These are phyloP conservation scores for Neoitamus cyanurus DNA, from an alignment of 2,888 invertebrate genomes.

Conservation along the genomic window DNA sequence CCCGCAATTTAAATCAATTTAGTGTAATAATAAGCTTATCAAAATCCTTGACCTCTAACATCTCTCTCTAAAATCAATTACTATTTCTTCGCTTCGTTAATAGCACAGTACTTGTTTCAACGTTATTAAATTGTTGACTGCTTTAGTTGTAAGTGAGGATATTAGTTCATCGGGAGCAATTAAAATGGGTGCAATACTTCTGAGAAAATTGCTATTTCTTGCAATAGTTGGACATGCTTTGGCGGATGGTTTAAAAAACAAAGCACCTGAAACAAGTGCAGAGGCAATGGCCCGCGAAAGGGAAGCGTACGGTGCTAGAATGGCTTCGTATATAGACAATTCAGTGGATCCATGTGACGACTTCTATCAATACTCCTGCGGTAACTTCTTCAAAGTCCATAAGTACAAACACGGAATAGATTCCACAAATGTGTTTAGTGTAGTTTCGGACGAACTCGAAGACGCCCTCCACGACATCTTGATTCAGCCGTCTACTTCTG, in stretches of 20 bases:
- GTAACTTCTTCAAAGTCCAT: constrained; percentile 69
- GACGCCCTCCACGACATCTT: constrained; percentile 19
- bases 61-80: neutral
- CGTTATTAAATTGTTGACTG: neutral
- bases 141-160: neutral
- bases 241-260: neutral
- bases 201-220: neutral
- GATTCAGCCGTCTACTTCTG: constrained; percentile 11
- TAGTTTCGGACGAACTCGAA: neutral
- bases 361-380: constrained; percentile 87
- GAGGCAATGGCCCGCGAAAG: constrained; percentile 70
- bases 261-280: constrained; percentile 59
- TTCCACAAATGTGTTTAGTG: neutral
- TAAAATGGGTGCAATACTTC: neutral
- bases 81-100: neutral
- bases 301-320: constrained; percentile 74
- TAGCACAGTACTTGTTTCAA: neutral
- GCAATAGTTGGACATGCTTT: neutral
- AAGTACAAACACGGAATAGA: neutral
- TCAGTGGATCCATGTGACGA: constrained; percentile 81
- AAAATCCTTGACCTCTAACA: neutral
- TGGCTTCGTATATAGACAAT: constrained; percentile 81
- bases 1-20: neutral
- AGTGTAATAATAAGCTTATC: neutral
- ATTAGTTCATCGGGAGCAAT: neutral